Base-by-base conservation (phyloP, 2,113 vertebrate genomes). In the Phalacrocorax pelagicus region DNA sequence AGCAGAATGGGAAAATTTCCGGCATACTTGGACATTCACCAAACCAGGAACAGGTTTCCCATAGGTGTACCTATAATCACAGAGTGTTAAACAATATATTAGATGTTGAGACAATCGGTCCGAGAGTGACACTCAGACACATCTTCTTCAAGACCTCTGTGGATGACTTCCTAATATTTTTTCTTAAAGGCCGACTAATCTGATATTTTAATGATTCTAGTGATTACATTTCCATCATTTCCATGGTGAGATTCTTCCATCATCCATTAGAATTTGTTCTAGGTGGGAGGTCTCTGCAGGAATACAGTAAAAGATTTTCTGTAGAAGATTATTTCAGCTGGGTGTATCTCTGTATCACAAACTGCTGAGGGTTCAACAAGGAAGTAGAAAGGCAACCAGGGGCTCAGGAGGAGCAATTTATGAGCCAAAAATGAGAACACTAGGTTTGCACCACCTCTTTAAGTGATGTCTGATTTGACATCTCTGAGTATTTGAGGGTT, bases 21-120 rank as follows among this genome's bases (percentile, higher is more conserved):
- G 95, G 93, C 98, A 98, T 2, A 97, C 36, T 7, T 44, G 97
- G 73, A 98, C 55, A 13, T 92, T 98, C 63, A 95, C 83, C 44
- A 59, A 51, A 46, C 98, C 98, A 26, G 96, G 94, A 78, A 98
- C 98, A 34, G 98, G 97, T 66, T 98, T 98, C 51, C 98, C 98
- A 32, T 98, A 98, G 12, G 98, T 98, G 87, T 98, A 98, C 51
- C 98, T 98, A 83, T 82, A 36, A 61, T 42, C 26, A 70, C 11
- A 74, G 5, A 29, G n/a, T 54, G 29, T 73, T 88, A 58, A 93
- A 86, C 22, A 54, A 5, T 46, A 34, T 61, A 55, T 17, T 29
- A 63, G 29, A 55, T 49, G 63, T 75, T 49, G 20, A 81, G 49
- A 78, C 6, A 51, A 29, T n/a, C 26, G n/a, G 24, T 38, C 23